phyloP scores from a whole-genome alignment of 1,140 invertebrate species.

The Teleopsis dalmanni region DNA sequence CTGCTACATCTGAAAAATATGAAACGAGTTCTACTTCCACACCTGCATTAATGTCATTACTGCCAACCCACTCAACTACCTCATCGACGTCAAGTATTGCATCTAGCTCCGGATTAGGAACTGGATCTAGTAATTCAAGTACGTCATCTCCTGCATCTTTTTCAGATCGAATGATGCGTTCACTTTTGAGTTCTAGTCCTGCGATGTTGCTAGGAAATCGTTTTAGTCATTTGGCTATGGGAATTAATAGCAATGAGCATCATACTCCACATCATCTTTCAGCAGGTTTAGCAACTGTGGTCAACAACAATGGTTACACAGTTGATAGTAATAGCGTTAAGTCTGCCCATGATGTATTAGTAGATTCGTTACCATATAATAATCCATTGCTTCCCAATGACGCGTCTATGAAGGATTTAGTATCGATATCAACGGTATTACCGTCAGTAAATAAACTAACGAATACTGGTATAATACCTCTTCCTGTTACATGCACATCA shows the following conservation, averaged over 20 bases:
- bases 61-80: neutral
- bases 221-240: slow-evolving; percentile 37
- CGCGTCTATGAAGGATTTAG: neutral
- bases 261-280: too few species aligned
- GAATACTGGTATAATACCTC: neutral
- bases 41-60: too few species aligned
- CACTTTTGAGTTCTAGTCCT: slow-evolving; percentile 10
- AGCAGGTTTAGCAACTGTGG: too few species aligned
- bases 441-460: neutral
- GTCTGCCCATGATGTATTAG: too few species aligned
- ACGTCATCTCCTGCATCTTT: slow-evolving; percentile 7
- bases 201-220: slow-evolving; percentile 34
- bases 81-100: neutral
- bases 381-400: too few species aligned
- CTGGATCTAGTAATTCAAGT: slow-evolving; percentile 4
- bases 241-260: too few species aligned
- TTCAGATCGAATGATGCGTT: slow-evolving; percentile 13
- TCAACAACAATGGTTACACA: slow-evolving; percentile 6
- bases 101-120: neutral
- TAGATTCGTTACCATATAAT: too few species aligned
- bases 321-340: slow-evolving; percentile 4
- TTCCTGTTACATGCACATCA: slow-evolving; percentile 1
- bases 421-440: neutral
- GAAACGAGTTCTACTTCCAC: too few species aligned
- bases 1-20: too few species aligned